These are phyloP conservation scores for Varroa destructor DNA, from an alignment of 1,140 invertebrate species.

Conservation along the genomic window DNA sequence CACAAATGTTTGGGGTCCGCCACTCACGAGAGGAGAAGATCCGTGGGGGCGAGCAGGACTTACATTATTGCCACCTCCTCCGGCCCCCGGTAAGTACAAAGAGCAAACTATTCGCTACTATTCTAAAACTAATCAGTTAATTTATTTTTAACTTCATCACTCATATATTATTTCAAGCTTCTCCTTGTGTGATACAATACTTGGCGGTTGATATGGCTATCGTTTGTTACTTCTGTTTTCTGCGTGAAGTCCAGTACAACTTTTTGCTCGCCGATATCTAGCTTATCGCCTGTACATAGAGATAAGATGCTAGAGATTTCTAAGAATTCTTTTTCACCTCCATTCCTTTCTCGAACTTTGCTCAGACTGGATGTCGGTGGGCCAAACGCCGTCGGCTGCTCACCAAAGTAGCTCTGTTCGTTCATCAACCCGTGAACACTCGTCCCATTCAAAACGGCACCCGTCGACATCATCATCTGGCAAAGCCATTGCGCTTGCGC, in stretches of 20 bases:
- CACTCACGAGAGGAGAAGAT: constrained; percentile 21
- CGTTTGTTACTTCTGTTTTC: too few relatives aligned
- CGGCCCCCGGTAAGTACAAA: constrained; percentile 11
- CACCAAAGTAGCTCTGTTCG: constrained; percentile 21
- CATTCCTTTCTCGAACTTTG: neutral
- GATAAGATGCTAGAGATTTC: too few relatives aligned
- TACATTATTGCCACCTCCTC: constrained; percentile 13
- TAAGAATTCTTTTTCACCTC: too few relatives aligned
- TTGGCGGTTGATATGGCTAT: too few relatives aligned
- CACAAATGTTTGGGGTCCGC: constrained; percentile 15
- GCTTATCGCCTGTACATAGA: too few relatives aligned
- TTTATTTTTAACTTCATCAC: too few relatives aligned
- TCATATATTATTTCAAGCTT: too few relatives aligned
- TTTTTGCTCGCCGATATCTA: too few relatives aligned
- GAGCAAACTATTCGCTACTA: too few relatives aligned
- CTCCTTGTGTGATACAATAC: too few relatives aligned
- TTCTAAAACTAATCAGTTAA: too few relatives aligned
- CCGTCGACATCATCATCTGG: constrained; percentile 2
- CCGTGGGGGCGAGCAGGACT: constrained; percentile 19
- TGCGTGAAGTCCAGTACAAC: too few relatives aligned
- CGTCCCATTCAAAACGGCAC: constrained; percentile 19
- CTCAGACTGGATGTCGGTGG: constrained; percentile 26
- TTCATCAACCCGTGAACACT: constrained; percentile 14
- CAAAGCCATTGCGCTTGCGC: neutral
- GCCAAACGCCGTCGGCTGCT: constrained; percentile 23